Evolutionary conservation across 2,113 vertebrate species (phyloP), one percentile per base, ranked within the genome.

Genomic region (Regulus satrapa): DNA sequence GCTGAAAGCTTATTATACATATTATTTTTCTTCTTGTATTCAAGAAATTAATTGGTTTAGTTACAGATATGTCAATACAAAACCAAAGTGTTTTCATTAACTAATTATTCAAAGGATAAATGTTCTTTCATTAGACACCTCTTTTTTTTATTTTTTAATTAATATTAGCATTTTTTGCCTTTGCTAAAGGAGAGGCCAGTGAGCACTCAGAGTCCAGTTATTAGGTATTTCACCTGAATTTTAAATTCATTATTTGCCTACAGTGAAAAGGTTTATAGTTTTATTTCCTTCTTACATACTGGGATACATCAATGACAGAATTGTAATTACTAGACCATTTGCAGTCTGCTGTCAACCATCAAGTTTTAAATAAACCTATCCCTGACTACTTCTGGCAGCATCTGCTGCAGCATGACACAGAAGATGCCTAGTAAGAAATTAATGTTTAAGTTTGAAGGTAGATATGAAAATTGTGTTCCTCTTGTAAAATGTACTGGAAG

Each of bases 91-190:
- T 61, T 85, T 87, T 74, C 28, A 26, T 58, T 52, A 71, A 71
- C 14, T 41, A 90, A 23, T 75, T 51, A 29, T 43, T 69, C 6
- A 51, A 76, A 73, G 54, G 46, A 76, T n/a, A 82, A 79, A 32
- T 31, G 12, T 17, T 72, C 29, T 80, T 77, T 85, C 59, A 61
- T 82, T 88, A 41, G 61, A 29, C n/a, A 64, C 14, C 5, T 73
- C 0, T 86, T 46, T 74, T 40, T 48, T 29, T 62, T n/a, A n/a
- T n/a, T 38, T 48, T 43, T 18, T 1, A 0, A 8, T 79, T n/a
- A 64, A 15, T 77, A 52, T 79, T 85, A 80, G 36, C 28, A 28
- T 36, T 72, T 75, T 89, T 73, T 54, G 18, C 15, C 46, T 88
- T 76, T 88, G 32, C 18, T 87, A 8, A 89, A 62, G 46, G 34